A percentile compares a stretch with the other conserved stretches of the same genome.
phyloP scores from a whole-genome alignment of 2,888 invertebrate species.

The Phytoseiulus persimilis region DNA sequence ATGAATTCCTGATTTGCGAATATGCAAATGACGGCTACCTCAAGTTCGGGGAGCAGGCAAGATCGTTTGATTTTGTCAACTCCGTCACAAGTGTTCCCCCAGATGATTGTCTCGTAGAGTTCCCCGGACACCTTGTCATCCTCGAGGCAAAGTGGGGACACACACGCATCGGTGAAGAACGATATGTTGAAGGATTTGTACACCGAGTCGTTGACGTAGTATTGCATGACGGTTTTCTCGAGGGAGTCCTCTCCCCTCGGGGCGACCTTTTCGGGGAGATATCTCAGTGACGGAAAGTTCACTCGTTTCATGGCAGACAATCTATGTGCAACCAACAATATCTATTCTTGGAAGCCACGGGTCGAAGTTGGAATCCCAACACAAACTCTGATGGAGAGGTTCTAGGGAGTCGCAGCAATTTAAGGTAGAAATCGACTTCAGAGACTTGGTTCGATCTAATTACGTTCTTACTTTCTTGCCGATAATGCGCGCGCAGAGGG shows the following conservation, averaged over 20 bases:
- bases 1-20: too few relatives aligned
- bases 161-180: conserved; percentile 22
- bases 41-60: conserved; percentile 44
- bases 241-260: background rate
- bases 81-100: conserved; percentile 46
- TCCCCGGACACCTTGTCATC: conserved; percentile 37
- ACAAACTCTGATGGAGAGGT: background rate
- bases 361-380: background rate
- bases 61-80: conserved; percentile 44
- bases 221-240: conserved; percentile 45
- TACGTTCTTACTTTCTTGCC: conserved; percentile 47
- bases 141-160: conserved; percentile 11
- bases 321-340: too few relatives aligned
- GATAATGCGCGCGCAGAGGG: conserved; percentile 52
- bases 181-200: conserved; percentile 53
- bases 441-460: conserved; percentile 33
- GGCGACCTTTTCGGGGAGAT: background rate
- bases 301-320: too few relatives aligned
- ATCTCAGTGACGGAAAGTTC: too few relatives aligned
- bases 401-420: background rate
- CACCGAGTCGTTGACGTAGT: conserved; percentile 55
- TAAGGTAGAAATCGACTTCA: background rate
- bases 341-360: too few relatives aligned
- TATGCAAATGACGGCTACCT: conserved; percentile 40
- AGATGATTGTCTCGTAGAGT: conserved; percentile 42